Conservation (phyloP, 2,888 invertebrate genomes). For the Leptinotarsa tumamoca region DNA sequence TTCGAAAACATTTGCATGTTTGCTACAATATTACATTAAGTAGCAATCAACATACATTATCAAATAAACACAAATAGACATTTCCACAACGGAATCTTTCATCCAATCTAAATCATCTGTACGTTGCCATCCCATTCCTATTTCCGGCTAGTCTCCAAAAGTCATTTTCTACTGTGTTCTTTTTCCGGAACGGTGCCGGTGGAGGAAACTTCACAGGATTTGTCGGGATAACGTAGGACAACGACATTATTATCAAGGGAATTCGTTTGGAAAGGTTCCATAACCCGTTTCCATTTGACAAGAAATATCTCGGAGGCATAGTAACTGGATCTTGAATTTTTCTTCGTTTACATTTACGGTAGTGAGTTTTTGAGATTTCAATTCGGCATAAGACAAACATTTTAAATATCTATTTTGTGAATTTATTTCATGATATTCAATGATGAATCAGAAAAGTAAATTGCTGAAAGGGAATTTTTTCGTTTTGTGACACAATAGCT, state of each 20-base stretch:
- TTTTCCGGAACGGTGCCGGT: constrained; percentile 21
- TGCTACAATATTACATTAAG: too few species aligned
- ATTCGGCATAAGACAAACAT: too few species aligned
- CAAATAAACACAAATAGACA: neutral
- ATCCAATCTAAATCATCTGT: constrained; percentile 24
- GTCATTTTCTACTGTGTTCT: constrained; percentile 22
- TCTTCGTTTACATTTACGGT: neutral
- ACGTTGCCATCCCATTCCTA: constrained; percentile 14
- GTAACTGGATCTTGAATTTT: neutral
- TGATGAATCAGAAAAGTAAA: too few species aligned
- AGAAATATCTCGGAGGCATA: neutral
- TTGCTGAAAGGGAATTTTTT: too few species aligned
- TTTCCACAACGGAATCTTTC: neutral
- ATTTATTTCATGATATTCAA: too few species aligned
- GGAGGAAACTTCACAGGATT: constrained; percentile 22
- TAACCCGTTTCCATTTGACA: constrained; percentile 2
- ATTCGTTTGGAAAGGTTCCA: constrained; percentile 13
- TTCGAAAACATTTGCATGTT: too few species aligned
- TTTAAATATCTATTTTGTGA: too few species aligned
- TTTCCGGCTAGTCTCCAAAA: constrained; percentile 27
- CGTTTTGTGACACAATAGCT: too few species aligned
- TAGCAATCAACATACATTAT: neutral
- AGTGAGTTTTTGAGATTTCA: too few species aligned
- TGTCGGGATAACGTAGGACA: constrained; percentile 6
- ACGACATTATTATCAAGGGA: constrained; percentile 19